Conservation (phyloP, 2,888 invertebrate species). For the Ceramica pisi region DNA sequence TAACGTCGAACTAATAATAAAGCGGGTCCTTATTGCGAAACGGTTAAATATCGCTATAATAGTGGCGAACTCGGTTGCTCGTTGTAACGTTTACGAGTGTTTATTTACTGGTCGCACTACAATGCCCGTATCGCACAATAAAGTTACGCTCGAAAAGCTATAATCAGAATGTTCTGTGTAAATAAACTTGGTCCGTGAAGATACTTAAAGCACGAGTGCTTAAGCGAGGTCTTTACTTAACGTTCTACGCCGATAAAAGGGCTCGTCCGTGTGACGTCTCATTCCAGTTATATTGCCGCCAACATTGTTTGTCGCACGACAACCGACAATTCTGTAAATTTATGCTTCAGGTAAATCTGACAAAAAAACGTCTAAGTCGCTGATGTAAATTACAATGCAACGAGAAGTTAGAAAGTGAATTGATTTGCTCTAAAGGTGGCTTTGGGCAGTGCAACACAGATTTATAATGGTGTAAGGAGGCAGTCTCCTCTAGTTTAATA, state of each 20-base stretch:
- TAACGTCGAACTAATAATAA: conserved; percentile 66
- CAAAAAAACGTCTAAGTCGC: conserved; percentile 59
- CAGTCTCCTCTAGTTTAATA: neutral
- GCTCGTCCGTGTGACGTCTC: conserved; percentile 71
- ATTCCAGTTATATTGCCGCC: conserved; percentile 77
- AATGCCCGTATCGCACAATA: conserved; percentile 70
- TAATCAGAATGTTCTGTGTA: conserved; percentile 73
- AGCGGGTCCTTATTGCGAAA: conserved; percentile 63
- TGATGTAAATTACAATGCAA: conserved; percentile 63
- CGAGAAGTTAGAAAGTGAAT: conserved; percentile 56
- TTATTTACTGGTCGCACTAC: conserved; percentile 67
- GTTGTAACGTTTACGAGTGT: conserved; percentile 66
- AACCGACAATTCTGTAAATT: conserved; percentile 77
- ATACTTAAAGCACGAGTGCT: conserved; percentile 69
- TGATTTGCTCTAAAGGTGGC: conserved; percentile 2
- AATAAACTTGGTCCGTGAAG: conserved; percentile 71
- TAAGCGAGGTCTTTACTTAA: conserved; percentile 70
- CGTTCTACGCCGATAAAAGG: conserved; percentile 72
- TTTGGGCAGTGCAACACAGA: neutral
- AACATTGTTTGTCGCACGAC: conserved; percentile 74
- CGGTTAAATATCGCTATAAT: conserved; percentile 62
- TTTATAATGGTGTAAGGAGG: neutral
- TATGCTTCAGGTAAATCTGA: conserved; percentile 72
- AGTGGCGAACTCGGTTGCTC: conserved; percentile 55
- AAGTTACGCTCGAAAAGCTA: conserved; percentile 70